Percentiles rank a stretch among this genome's conserved stretches.
These are phyloP conservation scores for Leptoclinus maculatus DNA, from an alignment of 2,797 vertebrate genomes.

Conservation along the genomic window DNA sequence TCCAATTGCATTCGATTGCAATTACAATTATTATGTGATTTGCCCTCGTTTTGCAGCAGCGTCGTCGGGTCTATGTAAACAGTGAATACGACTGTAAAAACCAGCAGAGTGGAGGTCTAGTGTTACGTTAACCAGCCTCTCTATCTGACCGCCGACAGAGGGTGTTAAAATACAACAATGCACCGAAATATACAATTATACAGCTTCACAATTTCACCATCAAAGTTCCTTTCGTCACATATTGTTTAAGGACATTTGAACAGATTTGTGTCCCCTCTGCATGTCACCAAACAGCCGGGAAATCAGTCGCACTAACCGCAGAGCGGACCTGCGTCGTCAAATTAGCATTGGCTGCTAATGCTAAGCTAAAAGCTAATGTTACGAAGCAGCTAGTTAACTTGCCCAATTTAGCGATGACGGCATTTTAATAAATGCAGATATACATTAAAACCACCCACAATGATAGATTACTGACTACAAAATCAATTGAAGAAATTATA, in stretches of 20 bases:
- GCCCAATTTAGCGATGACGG: not conserved
- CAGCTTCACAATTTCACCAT: constrained; percentile 20
- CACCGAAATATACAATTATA: constrained; percentile 15
- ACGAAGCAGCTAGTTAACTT: constrained; percentile 33
- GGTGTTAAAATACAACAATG: constrained; percentile 50
- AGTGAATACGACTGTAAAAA: constrained; percentile 36
- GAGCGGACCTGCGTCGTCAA: constrained; percentile 69
- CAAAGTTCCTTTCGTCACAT: not conserved
- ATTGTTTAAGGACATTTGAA: rapidly evolving
- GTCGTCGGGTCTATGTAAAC: not conserved
- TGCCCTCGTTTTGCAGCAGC: not conserved
- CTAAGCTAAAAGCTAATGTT: constrained; percentile 51
- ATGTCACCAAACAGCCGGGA: not conserved
- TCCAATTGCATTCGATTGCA: not conserved
- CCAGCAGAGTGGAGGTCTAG: constrained; percentile 15
- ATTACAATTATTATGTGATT: not conserved
- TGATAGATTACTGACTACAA: rapidly evolving
- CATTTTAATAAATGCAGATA: not conserved
- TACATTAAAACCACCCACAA: rapidly evolving
- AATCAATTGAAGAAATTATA: rapidly evolving
- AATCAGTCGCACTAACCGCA: not conserved
- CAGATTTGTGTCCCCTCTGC: rapidly evolving
- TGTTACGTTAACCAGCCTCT: not conserved
- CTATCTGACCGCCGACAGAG: constrained; percentile 54
- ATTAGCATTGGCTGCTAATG: constrained; percentile 70